Evolutionary conservation across 1,140 invertebrate genomes (phyloP), one percentile per base, ranked within the genome.

Genomic region (Tachypleus tridentatus): DNA sequence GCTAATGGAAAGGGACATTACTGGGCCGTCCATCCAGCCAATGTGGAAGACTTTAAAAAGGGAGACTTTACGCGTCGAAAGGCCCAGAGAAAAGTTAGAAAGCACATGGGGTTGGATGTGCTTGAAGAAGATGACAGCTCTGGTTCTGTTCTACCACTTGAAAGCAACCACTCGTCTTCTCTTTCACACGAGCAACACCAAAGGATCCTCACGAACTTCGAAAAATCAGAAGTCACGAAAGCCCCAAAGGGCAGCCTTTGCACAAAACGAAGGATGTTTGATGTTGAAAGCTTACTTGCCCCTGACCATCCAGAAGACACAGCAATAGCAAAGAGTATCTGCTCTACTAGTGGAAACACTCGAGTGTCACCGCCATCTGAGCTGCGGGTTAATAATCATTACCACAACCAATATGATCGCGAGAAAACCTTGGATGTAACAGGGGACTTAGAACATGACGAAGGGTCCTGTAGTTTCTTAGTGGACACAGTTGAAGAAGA

Each of bases 1-100:
- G 90, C 94, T 0, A 98, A 98, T 76, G 96, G 96, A 0, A 99
- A 99, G 76, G 96, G 82, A 0, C 95, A 98, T 74, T 98, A 94
- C 74, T 99, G 96, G 96, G 91, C 94, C 2, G 95, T 99, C 58
- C 94, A 98, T 77, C 94, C 93, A 0, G 94, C 93, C 1, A 98
- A 97, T 76, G 79, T 97, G 3, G 93, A 97, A n/a, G 96, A 98
- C 74, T 98, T 98, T 75, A 83, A 89, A 47, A 88, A 93, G 66
- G 94, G 94, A 0, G 95, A 99, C 73, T 99, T 98, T 76, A 80
- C 96, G 51, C 80, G 97, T 59, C 86, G 96, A 48, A 93, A 96
- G 52, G 96, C 96, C 0, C 96, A 99, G 74, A 80, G 95, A 7
- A 95, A 97, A 77, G 95, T 98, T 0, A 82, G 94, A 6, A 87